Evolutionary conservation across 2,113 vertebrate species (phyloP), one percentile per base, ranked within the genome.

Genomic region (Anguilla rostrata): DNA sequence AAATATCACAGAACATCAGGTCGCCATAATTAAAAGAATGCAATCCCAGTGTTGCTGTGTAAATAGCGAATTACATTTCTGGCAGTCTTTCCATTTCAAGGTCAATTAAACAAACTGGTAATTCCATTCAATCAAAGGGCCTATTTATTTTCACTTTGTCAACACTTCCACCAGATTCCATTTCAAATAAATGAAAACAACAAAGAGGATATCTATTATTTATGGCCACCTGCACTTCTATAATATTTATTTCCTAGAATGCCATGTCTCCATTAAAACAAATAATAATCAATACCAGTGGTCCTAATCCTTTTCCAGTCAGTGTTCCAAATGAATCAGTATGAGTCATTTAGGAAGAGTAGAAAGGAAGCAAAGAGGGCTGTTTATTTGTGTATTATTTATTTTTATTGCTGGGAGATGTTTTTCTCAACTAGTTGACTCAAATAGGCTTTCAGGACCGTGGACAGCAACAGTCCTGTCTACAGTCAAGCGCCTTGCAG

Each of bases 11-110:
- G 88, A 90, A 89, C 94, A 89, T 92, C 90, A 91, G 93, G 94
- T 94, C 86, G 86, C 84, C 83, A 93, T 94, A 94, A 95, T 94
- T 94, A 95, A 94, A 90, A 92, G 91, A 86, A 95, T 92, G 95
- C 91, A 94, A 94, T 94, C 94, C 91, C 88, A 92, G 91, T 86
- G 89, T 71, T 86, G 91, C 91, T 89, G 88, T 92, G 91, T 90
- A 93, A 90, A 91, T 92, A 91, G 93, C 92, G 90, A 94, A 94
- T 93, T 94, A 95, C 92, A 90, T 82, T 82, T 49, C 49, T 5
- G 22, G 26, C 81, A 56, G 56, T 82, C 43, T 53, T 56, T n/a
- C 81, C 29, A 82, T 82, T 82, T 49, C 29, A 34, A 53, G 40
- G 81, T n/a, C 81, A 82, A 82, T 49, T 53, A 49, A 49, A 41